Evolutionary conservation across 2,113 vertebrate species (phyloP), one percentile per base, ranked within the genome.

Genomic region (Bagarius yarrelli): DNA sequence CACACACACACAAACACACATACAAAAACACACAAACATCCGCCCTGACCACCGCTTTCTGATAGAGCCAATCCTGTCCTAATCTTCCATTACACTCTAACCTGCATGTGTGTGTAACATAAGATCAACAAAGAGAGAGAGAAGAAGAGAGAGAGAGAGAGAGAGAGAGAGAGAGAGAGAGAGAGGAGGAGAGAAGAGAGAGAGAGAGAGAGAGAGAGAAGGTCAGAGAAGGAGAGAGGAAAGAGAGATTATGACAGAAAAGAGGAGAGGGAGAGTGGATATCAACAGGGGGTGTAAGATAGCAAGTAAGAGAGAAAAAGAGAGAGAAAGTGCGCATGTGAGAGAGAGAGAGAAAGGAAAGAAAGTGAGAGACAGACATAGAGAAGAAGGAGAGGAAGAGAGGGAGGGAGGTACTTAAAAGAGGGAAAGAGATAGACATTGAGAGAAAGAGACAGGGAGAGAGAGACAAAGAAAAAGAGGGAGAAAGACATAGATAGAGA

Each of bases 311-410:
- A n/a, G n/a, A n/a, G n/a, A n/a, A n/a, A n/a, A n/a, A n/a, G n/a
- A n/a, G n/a, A n/a, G n/a, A n/a, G n/a, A n/a, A n/a, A n/a, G n/a
- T n/a, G n/a, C n/a, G n/a, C n/a, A n/a, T n/a, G n/a, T n/a, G n/a
- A 50, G 47, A 50, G 47, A 50, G 47, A 50, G 47, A 50, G 61
- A 34, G 60, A 18, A 16, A 63, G 27, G 61, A 34, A 36, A 69
- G 66, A 2, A 21, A 47, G 36, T 6, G 66, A 69, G 66, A n/a
- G 36, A 12, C 27, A 61, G 27, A 64, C 15, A 27, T 57, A 70
- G 15, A 36, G 30, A n/a, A 23, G 61, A 15, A 25, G 73, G 78
- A 85, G 4, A 52, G 88, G 88, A 52, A 75, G 27, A 75, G 27
- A 32, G 18, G 18, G 19, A 34, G 25, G 27, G 44, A 73, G 23